Evolutionary conservation across 2,797 vertebrate genomes (phyloP), one percentile per base, ranked within the genome.

Genomic region (Psittacula echo): DNA sequence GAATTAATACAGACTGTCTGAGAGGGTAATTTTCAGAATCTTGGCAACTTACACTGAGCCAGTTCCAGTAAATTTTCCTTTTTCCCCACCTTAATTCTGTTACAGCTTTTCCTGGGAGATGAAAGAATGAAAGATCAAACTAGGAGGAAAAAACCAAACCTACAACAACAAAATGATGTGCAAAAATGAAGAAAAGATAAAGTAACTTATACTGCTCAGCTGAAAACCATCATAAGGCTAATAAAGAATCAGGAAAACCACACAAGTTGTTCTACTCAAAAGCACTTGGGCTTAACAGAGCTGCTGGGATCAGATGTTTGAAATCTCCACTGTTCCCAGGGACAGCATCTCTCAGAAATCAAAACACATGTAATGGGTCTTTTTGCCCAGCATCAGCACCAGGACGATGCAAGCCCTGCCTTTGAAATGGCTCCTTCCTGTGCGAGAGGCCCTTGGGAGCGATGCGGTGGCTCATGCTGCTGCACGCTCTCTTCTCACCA

Each of bases 11-110:
- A 53, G 84, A n/a, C 71, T 1, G 56, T 93, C 93, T 95, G 95
- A 78, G 95, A 93, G 66, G 85, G 89, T 67, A 91, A 93, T 95
- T 93, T 96, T 56, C 87, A 67, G 80, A 72, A 78, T 61, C 80
- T 80, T 41, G 19, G 86, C 80, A 93, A 71, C 45, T 87, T 65
- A 70, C 47, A 13, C 45, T 87, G 75, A 89, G 79, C 20, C 5
- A 3, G 42, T 77, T 85, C 64, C 90, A 71, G 71, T 61, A 74
- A 81, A 44, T 95, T 90, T 77, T 78, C 48, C 70, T 22, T 82
- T 90, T 85, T 81, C 48, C 51, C 89, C 88, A 90, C 90, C 74
- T 93, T 87, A 79, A 80, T 85, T 95, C 87, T 83, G 37, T 67
- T 67, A 62, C 64, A 68, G 91, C 21, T 92, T 91, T 79, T 93